Conservation (phyloP, 2,797 vertebrate genomes). For the Hemitrygon akajei region DNA sequence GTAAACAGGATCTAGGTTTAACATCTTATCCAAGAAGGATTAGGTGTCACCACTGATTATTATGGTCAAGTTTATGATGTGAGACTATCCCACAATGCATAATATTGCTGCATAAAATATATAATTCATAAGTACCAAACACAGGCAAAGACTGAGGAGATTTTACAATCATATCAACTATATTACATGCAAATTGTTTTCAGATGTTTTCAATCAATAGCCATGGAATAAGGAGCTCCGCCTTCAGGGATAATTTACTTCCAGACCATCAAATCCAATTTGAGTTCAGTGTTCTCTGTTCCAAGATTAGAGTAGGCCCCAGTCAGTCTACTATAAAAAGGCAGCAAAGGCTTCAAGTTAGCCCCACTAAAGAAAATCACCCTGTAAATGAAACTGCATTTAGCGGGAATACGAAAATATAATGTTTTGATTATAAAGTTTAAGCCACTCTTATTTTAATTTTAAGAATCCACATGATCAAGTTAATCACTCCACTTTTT, state of each 20-base stretch:
- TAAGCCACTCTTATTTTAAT: background rate
- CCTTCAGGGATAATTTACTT: conserved; percentile 15
- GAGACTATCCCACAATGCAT: background rate
- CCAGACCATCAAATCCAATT: conserved; percentile 9
- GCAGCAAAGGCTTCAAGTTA: background rate
- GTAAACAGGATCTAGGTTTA: too few species aligned
- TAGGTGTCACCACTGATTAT: too few species aligned
- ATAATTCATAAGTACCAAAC: background rate
- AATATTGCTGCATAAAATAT: background rate
- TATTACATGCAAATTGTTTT: background rate
- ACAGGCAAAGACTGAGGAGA: background rate
- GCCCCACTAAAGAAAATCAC: background rate
- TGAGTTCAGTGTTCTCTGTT: background rate
- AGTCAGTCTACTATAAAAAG: conserved; percentile 4
- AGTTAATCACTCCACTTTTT: too few species aligned
- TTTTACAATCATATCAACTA: background rate
- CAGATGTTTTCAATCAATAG: conserved; percentile 6
- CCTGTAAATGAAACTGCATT: background rate
- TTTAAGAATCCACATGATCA: conserved; percentile 1
- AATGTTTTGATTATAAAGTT: background rate
- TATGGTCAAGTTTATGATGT: too few species aligned
- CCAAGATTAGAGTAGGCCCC: background rate
- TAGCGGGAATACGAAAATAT: background rate
- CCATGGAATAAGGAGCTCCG: background rate
- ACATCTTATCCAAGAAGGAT: too few species aligned